Conservation (phyloP, 1,140 invertebrate genomes). For the Chionoecetes opilio region DNA sequence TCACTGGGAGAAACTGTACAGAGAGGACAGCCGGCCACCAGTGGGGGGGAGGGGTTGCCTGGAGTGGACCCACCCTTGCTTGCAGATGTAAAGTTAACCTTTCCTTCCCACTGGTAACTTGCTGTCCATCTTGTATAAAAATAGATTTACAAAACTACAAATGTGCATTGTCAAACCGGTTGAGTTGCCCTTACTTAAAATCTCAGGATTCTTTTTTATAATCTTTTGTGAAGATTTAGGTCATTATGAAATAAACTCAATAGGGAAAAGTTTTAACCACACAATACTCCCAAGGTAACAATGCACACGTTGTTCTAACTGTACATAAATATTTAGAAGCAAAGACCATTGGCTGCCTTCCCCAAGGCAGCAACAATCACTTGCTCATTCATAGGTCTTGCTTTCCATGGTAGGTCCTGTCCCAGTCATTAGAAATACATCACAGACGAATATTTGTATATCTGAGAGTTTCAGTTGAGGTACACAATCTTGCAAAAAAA, state of each 20-base stretch:
- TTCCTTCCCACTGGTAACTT: slow-evolving; percentile 61
- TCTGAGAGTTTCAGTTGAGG: slow-evolving; percentile 58
- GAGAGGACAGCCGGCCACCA: slow-evolving; percentile 65
- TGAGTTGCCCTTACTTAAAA: slow-evolving; percentile 60
- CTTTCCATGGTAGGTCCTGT: slow-evolving; percentile 42
- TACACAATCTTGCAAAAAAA: slow-evolving; percentile 50
- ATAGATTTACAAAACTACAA: slow-evolving; percentile 82
- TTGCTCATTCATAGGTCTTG: slow-evolving; percentile 53
- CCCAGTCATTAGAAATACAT: slow-evolving; percentile 69
- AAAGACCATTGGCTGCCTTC: slow-evolving; percentile 68
- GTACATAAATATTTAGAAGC: slow-evolving; percentile 78
- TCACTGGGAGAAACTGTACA: slow-evolving; percentile 74
- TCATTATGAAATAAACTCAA: slow-evolving; percentile 55
- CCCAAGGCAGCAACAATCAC: slow-evolving; percentile 67
- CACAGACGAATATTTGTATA: slow-evolving; percentile 74
- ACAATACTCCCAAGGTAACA: slow-evolving; percentile 70
- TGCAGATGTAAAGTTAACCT: slow-evolving; percentile 47
- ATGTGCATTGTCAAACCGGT: slow-evolving; percentile 75
- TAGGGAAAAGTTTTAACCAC: slow-evolving; percentile 59
- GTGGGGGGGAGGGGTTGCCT: slow-evolving; percentile 25
- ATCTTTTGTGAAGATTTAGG: slow-evolving; percentile 55
- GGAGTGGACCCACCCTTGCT: slow-evolving; percentile 66
- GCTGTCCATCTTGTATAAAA: slow-evolving; percentile 80
- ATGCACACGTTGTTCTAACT: slow-evolving; percentile 77
- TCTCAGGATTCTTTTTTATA: slow-evolving; percentile 54